phyloP scores from a whole-genome alignment of 2,113 vertebrate species.

The Panthera tigris region DNA sequence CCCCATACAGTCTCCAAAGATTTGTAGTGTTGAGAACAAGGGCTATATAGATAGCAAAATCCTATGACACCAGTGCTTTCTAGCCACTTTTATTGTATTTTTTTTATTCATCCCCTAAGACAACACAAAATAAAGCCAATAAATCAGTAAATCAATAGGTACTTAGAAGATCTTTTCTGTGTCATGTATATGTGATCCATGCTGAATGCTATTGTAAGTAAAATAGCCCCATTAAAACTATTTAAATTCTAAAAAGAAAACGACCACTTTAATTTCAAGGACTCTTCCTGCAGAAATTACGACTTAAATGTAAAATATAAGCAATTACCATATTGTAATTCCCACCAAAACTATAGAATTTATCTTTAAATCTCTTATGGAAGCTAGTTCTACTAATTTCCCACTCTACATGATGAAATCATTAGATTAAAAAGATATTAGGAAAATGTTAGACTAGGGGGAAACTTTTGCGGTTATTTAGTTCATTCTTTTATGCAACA shows the following conservation, averaged over 20 bases:
- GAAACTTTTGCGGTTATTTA: conserved; percentile 15
- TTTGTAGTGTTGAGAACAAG: conserved; percentile 42
- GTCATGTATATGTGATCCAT: not conserved
- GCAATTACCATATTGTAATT: conserved; percentile 13
- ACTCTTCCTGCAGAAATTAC: conserved; percentile 32
- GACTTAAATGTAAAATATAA: conserved; percentile 28
- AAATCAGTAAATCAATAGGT: conserved; percentile 43
- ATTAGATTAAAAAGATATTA: conserved; percentile 1
- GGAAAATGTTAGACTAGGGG: conserved; percentile 14
- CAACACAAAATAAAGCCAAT: conserved; percentile 44
- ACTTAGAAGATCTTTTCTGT: not conserved
- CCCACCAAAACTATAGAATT: conserved; percentile 36
- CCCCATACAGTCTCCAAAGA: conserved; percentile 30
- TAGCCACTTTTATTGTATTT: conserved; percentile 22
- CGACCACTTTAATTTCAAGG: conserved; percentile 28
- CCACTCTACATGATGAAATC: not conserved
- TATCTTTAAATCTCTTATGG: conserved; percentile 24
- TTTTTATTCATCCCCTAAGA: conserved; percentile 9
- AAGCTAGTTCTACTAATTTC: conserved; percentile 37
- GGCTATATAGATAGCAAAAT: conserved; percentile 41
- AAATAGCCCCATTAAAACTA: conserved; percentile 12
- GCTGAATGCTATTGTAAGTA: not conserved
- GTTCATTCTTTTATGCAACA: conserved; percentile 6
- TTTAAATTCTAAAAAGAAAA: conserved; percentile 43
- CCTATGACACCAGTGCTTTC: not conserved